A percentile compares a stretch with the other conserved stretches of the same genome.
Evolutionary conservation across 1,140 invertebrate genomes (phyloP).

Genomic region (Drosophila mauritiana): DNA sequence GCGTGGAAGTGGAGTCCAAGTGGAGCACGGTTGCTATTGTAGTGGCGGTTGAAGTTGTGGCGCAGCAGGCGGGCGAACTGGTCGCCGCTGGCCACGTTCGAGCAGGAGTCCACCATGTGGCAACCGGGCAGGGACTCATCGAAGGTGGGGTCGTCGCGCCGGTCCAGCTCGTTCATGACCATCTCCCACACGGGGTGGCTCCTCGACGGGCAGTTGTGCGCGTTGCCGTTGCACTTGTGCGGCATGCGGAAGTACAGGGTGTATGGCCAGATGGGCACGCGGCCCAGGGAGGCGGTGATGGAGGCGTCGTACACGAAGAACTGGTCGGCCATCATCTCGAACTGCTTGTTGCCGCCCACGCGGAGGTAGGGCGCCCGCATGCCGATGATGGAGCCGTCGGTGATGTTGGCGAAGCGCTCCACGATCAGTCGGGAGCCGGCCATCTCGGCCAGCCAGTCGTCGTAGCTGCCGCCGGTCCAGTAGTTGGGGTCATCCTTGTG

Average conservation of each 20-base stretch:
- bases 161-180: slow-evolving; percentile 97
- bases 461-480: slow-evolving; percentile 94
- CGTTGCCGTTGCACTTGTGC: slow-evolving; percentile 96
- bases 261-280: slow-evolving; percentile 97
- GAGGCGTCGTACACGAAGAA: slow-evolving; percentile 97
- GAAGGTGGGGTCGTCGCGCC: slow-evolving; percentile 95
- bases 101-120: slow-evolving; percentile 97
- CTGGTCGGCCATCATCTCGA: slow-evolving; percentile 98
- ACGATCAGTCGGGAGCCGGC: slow-evolving; percentile 95
- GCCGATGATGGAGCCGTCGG: slow-evolving; percentile 94
- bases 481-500: slow-evolving; percentile 96
- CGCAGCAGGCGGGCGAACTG: slow-evolving; percentile 94
- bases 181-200: slow-evolving; percentile 98
- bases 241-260: slow-evolving; percentile 98
- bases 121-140: slow-evolving; percentile 96
- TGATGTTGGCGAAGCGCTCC: slow-evolving; percentile 95
- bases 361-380: slow-evolving; percentile 95
- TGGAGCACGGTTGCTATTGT: slow-evolving; percentile 95
- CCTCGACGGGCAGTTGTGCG: slow-evolving; percentile 95
- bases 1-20: slow-evolving; percentile 98
- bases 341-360: slow-evolving; percentile 97
- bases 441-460: slow-evolving; percentile 98
- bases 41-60: slow-evolving; percentile 97
- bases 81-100: slow-evolving; percentile 94
- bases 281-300: slow-evolving; percentile 94